These are phyloP conservation scores for Eudasyphora cyanicolor DNA, from an alignment of 2,888 invertebrate genomes.

Conservation along the genomic window DNA sequence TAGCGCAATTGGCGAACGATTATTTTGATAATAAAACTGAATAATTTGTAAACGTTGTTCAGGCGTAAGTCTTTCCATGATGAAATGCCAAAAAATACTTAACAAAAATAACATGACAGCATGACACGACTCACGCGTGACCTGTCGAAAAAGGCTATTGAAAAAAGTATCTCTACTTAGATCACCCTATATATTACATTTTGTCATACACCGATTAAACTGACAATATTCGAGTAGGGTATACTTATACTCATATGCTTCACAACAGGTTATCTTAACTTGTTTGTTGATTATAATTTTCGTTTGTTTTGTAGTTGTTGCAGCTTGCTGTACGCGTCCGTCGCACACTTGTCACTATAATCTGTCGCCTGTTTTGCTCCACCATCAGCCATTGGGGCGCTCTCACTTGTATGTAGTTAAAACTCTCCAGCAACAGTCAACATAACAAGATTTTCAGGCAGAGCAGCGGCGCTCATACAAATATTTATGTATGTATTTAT, in stretches of 20 bases:
- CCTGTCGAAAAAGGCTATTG: no score
- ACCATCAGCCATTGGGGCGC: background rate
- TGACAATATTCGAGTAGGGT: no score
- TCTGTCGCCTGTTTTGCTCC: background rate
- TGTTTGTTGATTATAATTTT: constrained; percentile 1
- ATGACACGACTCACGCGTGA: no score
- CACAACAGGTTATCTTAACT: constrained; percentile 35
- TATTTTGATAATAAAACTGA: no score
- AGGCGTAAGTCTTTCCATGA: no score
- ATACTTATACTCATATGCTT: background rate
- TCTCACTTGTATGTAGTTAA: background rate
- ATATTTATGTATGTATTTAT: background rate
- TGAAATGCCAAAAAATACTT: no score
- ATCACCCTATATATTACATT: no score
- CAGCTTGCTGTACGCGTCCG: background rate
- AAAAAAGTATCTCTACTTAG: no score
- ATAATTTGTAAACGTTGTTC: no score
- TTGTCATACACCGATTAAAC: no score
- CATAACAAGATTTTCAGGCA: background rate
- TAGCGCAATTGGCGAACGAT: no score
- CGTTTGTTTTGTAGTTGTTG: background rate
- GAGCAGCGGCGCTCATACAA: background rate
- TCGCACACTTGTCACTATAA: constrained; percentile 41
- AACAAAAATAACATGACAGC: no score
- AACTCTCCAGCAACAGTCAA: background rate